phyloP scores from a whole-genome alignment of 2,113 vertebrate genomes.

The Melierax canorus region DNA sequence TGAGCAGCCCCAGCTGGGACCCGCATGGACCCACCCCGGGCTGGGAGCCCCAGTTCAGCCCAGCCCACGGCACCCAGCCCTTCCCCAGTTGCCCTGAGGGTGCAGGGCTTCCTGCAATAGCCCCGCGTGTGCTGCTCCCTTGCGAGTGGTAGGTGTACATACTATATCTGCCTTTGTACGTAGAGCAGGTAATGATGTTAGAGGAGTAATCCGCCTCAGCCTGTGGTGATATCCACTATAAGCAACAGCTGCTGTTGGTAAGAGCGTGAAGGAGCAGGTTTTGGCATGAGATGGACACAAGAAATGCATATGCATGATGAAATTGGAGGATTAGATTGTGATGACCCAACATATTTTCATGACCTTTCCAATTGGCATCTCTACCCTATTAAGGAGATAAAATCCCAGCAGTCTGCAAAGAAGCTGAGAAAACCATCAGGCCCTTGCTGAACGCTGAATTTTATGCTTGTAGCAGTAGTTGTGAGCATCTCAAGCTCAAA shows the following conservation, averaged over 20 bases:
- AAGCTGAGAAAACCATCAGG: background rate
- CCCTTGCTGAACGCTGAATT: background rate
- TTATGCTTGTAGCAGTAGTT: background rate
- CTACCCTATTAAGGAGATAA: background rate
- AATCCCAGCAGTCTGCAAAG: background rate
- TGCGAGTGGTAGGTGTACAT: background rate
- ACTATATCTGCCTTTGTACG: background rate
- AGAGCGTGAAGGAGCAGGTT: background rate
- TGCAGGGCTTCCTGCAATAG: background rate
- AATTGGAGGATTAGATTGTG: background rate
- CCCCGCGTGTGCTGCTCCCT: rapidly evolving
- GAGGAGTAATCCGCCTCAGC: background rate
- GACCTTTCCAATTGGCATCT: background rate
- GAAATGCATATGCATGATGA: background rate
- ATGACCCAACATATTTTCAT: background rate
- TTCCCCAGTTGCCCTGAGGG: background rate
- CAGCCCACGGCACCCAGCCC: background rate
- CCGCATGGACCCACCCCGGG: rapidly evolving
- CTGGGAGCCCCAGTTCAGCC: background rate
- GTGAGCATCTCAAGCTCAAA: background rate
- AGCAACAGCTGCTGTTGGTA: background rate
- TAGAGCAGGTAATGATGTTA: background rate
- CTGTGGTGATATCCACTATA: background rate
- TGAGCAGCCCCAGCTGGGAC: background rate
- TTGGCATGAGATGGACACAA: background rate